Base-by-base conservation (phyloP, 2,113 vertebrate genomes). In the Octodon degus region DNA sequence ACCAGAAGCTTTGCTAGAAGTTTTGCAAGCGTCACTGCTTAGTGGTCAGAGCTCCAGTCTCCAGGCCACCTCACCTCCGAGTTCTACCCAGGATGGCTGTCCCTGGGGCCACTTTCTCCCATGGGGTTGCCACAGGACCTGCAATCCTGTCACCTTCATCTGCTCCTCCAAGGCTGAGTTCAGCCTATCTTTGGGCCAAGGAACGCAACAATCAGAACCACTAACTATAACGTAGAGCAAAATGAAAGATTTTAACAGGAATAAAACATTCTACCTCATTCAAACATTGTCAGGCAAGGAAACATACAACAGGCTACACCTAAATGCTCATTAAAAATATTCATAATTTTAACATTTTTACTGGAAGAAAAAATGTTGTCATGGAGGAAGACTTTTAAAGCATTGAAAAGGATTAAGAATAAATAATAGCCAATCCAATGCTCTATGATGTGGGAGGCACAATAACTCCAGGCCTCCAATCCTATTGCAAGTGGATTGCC, bases 391-490 rank as follows among this genome's bases (percentile, higher is more conserved):
- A 93, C 74, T 17, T 83, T 2, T 88, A 76, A 94, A 76, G 60
- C 55, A 62, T 9, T n/a, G n/a, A 93, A 94, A 95, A 74, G 11
- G 43, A 76, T 50, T 70, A n/a, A 92, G 32, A 81, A 90, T 47
- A 91, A 86, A 79, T 32, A 53, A 70, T 86, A 72, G 55, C 65
- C 53, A 60, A 67, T 58, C 40, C 12, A 63, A 77, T 68, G 50
- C 12, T 53, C 77, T 40, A 30, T 13, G 19, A 34, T n/a, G n/a
- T n/a, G n/a, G n/a, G n/a, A n/a, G n/a, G n/a, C n/a, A n/a, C n/a
- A n/a, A n/a, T n/a, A n/a, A n/a, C n/a, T n/a, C n/a, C n/a, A n/a
- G n/a, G n/a, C n/a, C n/a, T n/a, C n/a, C n/a, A n/a, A n/a, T n/a
- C n/a, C n/a, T n/a, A n/a, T n/a, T n/a, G n/a, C n/a, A n/a, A n/a